Percentiles rank a stretch among this genome's conserved stretches.
phyloP scores from a whole-genome alignment of 2,113 vertebrate species.

The Oncorhynchus kisutch region DNA sequence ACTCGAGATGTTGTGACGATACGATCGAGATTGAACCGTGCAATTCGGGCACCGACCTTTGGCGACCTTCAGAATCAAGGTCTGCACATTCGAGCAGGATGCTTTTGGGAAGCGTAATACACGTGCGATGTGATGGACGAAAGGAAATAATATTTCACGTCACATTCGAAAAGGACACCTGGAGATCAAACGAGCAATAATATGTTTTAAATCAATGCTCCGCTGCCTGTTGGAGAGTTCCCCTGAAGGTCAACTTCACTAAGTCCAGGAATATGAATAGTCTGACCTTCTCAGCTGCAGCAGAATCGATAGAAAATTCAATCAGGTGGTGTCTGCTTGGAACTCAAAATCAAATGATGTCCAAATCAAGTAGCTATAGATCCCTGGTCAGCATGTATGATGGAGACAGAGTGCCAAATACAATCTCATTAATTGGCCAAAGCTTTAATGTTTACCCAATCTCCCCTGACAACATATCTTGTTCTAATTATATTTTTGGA shows the following conservation, averaged over 20 bases:
- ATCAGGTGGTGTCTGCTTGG: constrained; percentile 48
- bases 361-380: constrained; percentile 26
- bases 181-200: constrained; percentile 1
- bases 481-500: no score
- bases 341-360: constrained; percentile 52
- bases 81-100: neutral
- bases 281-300: constrained; percentile 50
- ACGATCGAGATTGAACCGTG: neutral
- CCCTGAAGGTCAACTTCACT: constrained; percentile 48
- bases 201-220: neutral
- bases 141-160: no score
- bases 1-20: neutral
- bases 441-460: no score
- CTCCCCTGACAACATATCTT: no score
- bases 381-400: constrained; percentile 42
- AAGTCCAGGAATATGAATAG: constrained; percentile 43
- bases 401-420: constrained; percentile 23
- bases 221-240: constrained; percentile 34
- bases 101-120: neutral
- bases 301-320: constrained; percentile 62
- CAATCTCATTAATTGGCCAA: constrained; percentile 35
- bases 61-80: neutral
- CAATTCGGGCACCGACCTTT: neutral
- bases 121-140: neutral
- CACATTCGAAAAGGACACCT: neutral